Evolutionary conservation across 2,113 vertebrate species (phyloP).

Genomic region (Eulemur macaco): DNA sequence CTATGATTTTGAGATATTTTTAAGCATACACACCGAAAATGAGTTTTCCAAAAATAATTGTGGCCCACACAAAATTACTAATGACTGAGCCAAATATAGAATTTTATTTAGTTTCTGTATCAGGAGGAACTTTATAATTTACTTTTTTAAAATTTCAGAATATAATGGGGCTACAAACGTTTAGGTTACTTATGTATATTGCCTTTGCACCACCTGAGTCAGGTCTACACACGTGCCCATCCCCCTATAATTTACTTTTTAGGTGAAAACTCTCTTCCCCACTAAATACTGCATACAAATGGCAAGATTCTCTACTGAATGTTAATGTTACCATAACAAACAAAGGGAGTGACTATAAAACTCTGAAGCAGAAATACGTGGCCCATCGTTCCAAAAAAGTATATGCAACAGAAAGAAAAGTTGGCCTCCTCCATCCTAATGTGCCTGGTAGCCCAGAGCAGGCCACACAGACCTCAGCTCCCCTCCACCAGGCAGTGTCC

Average conservation of each 20-base stretch:
- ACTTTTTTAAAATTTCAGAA: not conserved
- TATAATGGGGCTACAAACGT: no score
- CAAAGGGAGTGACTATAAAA: not conserved
- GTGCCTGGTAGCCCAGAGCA: rapidly evolving
- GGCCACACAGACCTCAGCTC: not conserved
- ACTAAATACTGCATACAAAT: not conserved
- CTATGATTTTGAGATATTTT: not conserved
- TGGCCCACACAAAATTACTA: not conserved
- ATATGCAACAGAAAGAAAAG: not conserved
- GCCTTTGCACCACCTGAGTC: no score
- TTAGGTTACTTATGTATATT: no score
- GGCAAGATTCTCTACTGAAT: not conserved
- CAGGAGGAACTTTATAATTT: not conserved
- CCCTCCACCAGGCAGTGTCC: not conserved
- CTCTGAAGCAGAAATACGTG: not conserved
- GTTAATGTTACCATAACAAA: not conserved
- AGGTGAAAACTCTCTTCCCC: not conserved
- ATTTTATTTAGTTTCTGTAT: not conserved
- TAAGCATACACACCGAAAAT: not conserved
- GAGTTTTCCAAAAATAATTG: not conserved
- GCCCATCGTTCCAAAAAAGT: not conserved
- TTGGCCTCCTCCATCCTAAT: not conserved
- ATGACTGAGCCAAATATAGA: not conserved
- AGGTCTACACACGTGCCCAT: no score
- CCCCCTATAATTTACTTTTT: not conserved